These are phyloP conservation scores for Dendroctonus valens DNA, from an alignment of 1,140 invertebrate genomes.

Conservation along the genomic window DNA sequence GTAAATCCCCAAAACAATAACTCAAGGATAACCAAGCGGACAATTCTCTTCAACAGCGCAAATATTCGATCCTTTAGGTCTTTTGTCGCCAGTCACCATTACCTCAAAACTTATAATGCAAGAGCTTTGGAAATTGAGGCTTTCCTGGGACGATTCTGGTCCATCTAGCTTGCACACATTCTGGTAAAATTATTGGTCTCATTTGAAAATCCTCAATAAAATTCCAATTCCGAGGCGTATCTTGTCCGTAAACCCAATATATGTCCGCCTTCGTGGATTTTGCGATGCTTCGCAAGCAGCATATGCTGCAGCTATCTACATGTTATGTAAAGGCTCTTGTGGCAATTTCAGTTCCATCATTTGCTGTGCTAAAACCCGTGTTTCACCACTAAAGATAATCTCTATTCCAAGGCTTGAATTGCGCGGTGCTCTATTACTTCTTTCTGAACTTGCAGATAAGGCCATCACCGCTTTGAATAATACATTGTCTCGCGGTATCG, in stretches of 20 bases:
- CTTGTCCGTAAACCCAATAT: neutral
- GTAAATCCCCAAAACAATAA: conserved; percentile 18
- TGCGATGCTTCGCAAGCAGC: conserved; percentile 41
- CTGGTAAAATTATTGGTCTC: conserved; percentile 11
- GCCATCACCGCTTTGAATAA: conserved; percentile 8
- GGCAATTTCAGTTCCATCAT: conserved; percentile 14
- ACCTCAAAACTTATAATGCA: too few relatives aligned
- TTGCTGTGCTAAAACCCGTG: conserved; percentile 39
- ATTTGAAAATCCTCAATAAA: conserved; percentile 3
- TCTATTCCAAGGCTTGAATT: conserved; percentile 43
- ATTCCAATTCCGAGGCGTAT: conserved; percentile 1
- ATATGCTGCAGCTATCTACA: conserved; percentile 38
- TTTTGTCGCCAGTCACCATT: too few relatives aligned
- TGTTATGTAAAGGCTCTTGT: conserved; percentile 17
- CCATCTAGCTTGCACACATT: conserved; percentile 28
- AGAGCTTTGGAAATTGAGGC: too few relatives aligned
- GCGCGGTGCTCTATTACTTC: conserved; percentile 36
- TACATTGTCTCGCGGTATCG: conserved; percentile 12
- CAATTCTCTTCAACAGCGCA: too few relatives aligned
- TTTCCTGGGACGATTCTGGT: too few relatives aligned
- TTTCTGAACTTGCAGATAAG: conserved; percentile 27
- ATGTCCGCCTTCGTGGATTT: conserved; percentile 20
- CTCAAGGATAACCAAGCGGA: conserved; percentile 27
- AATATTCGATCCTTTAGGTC: too few relatives aligned
- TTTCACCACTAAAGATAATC: conserved; percentile 41